These are phyloP conservation scores for Cacoxenus indagator DNA, from an alignment of 2,888 invertebrate genomes.

Conservation along the genomic window DNA sequence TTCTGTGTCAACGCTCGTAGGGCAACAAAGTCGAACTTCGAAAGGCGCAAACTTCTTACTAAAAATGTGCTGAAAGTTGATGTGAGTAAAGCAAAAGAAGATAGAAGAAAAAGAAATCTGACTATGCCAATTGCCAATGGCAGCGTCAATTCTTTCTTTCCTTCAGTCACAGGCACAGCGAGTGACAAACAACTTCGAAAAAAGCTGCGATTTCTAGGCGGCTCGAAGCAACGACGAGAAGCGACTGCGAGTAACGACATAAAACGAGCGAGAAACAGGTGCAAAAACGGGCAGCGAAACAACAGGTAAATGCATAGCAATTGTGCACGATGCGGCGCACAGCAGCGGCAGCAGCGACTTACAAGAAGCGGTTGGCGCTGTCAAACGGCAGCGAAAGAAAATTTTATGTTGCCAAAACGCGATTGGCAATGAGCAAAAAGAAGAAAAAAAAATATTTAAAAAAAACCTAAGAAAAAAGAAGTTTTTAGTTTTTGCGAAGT, in stretches of 20 bases:
- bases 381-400: not conserved
- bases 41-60: too few species aligned
- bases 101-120: too few species aligned
- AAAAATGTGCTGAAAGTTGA: too few species aligned
- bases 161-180: not conserved
- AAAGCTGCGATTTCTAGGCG: conserved; percentile 34
- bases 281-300: not conserved
- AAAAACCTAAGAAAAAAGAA: conserved; percentile 4
- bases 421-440: conserved; percentile 20
- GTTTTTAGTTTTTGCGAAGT: conserved; percentile 46
- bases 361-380: not conserved
- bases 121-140: too few species aligned
- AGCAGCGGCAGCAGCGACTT: conserved; percentile 7
- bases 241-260: not conserved
- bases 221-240: conserved; percentile 12
- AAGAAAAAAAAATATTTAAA: conserved; percentile 2
- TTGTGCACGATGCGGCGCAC: conserved; percentile 14
- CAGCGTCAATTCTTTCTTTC: too few species aligned
- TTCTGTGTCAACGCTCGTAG: too few species aligned
- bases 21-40: too few species aligned
- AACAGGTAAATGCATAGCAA: conserved; percentile 16
- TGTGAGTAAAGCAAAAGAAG: too few species aligned
- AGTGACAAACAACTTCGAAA: not conserved
- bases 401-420: conserved; percentile 7
- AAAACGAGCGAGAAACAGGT: conserved; percentile 5